Evolutionary conservation across 2,888 invertebrate species (phyloP).

Genomic region (Eristalinus sepulchralis): DNA sequence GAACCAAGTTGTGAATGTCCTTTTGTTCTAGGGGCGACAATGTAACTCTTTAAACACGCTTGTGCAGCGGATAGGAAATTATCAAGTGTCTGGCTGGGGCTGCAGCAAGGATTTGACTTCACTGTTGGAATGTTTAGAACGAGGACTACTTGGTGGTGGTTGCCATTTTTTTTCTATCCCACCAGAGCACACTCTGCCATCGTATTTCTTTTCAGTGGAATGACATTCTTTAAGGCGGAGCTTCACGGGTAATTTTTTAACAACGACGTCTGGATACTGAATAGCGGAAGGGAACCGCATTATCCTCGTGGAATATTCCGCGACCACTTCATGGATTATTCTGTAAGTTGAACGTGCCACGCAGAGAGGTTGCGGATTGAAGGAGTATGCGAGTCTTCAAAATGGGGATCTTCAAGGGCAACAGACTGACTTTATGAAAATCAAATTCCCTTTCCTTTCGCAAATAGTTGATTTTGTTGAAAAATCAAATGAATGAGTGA

Average conservation of each 20-base stretch:
- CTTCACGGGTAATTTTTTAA: not conserved
- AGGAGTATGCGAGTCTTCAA: too few relatives aligned
- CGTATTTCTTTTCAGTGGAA: not conserved
- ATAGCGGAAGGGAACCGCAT: not conserved
- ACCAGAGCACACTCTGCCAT: too few relatives aligned
- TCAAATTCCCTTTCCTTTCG: too few relatives aligned
- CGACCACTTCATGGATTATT: not conserved
- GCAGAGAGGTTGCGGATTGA: not conserved
- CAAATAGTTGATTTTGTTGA: too few relatives aligned
- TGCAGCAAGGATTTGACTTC: not conserved
- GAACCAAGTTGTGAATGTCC: conserved; percentile 59
- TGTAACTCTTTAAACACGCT: conserved; percentile 48
- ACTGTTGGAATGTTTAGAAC: conserved; percentile 12
- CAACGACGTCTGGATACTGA: not conserved
- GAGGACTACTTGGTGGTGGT: conserved; percentile 11
- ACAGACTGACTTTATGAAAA: too few relatives aligned
- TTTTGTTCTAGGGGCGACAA: conserved; percentile 54
- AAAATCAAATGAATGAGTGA: too few relatives aligned
- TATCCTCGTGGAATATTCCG: not conserved
- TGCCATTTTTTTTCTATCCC: not conserved
- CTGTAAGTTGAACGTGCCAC: not conserved
- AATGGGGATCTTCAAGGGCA: too few relatives aligned
- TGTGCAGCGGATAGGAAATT: conserved; percentile 26
- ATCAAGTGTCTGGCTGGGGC: conserved; percentile 34
- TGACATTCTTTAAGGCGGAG: not conserved